Conservation (phyloP, 1,140 invertebrate genomes). For the Aphis gossypii region DNA sequence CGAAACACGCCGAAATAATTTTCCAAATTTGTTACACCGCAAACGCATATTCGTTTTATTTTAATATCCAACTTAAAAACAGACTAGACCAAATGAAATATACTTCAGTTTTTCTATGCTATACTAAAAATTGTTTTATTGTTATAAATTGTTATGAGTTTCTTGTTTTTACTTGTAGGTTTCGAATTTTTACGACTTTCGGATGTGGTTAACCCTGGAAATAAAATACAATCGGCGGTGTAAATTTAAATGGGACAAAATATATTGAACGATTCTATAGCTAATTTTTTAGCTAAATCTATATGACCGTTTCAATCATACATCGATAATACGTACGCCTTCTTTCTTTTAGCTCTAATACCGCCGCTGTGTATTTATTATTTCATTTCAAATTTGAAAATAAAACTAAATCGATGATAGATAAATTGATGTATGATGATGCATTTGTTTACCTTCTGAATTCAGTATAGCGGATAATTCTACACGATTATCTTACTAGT, state of each 20-base stretch:
- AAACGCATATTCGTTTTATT: slow-evolving; percentile 23
- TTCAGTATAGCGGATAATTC: not conserved
- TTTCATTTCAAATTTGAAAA: not conserved
- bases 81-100: not conserved
- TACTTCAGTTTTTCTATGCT: not conserved
- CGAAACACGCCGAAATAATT: not conserved
- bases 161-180: not conserved
- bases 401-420: not conserved
- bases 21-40: not conserved
- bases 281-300: slow-evolving; percentile 21
- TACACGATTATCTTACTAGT: not conserved
- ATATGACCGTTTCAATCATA: slow-evolving; percentile 18
- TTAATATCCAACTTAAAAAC: slow-evolving; percentile 1
- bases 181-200: slow-evolving; percentile 49
- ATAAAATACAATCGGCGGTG: slow-evolving; percentile 25
- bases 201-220: slow-evolving; percentile 50
- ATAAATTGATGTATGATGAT: not conserved
- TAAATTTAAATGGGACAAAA: slow-evolving; percentile 28
- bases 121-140: slow-evolving; percentile 48
- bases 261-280: slow-evolving; percentile 13
- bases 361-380: not conserved
- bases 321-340: not conserved
- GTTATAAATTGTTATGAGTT: slow-evolving; percentile 50
- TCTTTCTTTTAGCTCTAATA: not conserved
- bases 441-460: not conserved